phyloP scores from a whole-genome alignment of 2,797 vertebrate species.

The Anguilla obscura region DNA sequence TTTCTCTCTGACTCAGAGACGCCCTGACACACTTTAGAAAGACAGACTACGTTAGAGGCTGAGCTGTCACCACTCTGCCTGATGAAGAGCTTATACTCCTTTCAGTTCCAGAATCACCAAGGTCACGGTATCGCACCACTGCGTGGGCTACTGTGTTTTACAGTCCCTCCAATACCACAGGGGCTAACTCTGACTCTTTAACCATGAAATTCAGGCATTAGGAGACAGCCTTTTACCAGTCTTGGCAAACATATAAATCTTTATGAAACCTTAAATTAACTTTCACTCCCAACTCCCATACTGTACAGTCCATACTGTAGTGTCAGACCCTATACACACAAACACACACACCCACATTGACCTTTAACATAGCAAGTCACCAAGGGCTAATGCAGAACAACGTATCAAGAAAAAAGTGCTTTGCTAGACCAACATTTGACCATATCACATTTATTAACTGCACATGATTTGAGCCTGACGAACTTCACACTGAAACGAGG shows the following conservation, averaged over 20 bases:
- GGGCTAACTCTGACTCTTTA: neutral
- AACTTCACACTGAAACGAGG: neutral
- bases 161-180: neutral
- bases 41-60: neutral
- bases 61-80: neutral
- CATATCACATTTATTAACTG: neutral
- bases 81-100: neutral
- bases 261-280: slow-evolving; percentile 7
- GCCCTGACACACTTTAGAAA: neutral
- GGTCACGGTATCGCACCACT: neutral
- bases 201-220: neutral
- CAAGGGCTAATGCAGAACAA: neutral
- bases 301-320: neutral
- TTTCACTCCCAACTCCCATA: slow-evolving; percentile 15
- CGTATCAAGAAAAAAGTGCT: neutral
- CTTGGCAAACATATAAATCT: neutral
- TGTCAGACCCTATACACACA: slow-evolving; percentile 27
- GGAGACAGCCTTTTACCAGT: neutral
- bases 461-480: neutral
- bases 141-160: neutral
- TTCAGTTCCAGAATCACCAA: neutral
- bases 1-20: neutral
- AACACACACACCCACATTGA: slow-evolving; percentile 9
- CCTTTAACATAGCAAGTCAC: neutral
- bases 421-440: neutral